Evolutionary conservation across 37 sponge, comb jelly and placozoan species (phyloP).

Genomic region (Hexactinellida sp.): DNA sequence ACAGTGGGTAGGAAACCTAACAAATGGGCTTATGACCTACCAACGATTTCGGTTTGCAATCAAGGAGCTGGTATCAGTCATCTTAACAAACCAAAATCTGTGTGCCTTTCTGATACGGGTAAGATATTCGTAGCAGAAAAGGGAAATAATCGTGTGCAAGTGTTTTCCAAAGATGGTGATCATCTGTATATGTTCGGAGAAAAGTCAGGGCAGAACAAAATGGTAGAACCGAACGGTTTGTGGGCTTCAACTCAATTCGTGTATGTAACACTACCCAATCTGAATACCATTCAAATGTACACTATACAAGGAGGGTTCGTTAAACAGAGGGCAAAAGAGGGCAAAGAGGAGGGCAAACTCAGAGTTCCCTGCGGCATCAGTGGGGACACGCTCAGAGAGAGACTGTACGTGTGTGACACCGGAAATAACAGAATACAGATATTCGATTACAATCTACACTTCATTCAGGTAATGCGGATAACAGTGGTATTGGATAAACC

Average conservation of each 20-base stretch:
- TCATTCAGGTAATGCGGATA: neutral
- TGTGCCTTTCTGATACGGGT: neutral
- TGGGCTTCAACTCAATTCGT: neutral
- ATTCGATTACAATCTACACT: neutral
- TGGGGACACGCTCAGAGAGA: neutral
- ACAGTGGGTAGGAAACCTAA: too few relatives aligned
- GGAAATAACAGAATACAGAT: constrained; percentile 11
- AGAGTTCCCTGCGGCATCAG: neutral
- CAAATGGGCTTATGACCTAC: too few relatives aligned
- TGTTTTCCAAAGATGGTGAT: neutral
- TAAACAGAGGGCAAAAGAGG: neutral
- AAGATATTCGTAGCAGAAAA: neutral
- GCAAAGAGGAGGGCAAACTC: neutral
- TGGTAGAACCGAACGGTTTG: neutral
- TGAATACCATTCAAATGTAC: neutral
- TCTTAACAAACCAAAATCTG: neutral
- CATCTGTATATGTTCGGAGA: neutral
- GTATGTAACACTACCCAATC: constrained; percentile 1
- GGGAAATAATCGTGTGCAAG: neutral
- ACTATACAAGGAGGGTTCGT: neutral
- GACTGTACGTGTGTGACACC: neutral
- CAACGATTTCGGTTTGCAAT: neutral
- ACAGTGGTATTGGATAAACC: neutral
- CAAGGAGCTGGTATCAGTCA: neutral
- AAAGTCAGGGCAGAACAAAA: neutral